phyloP scores from a whole-genome alignment of 2,888 invertebrate genomes.

The Drosophila dives region DNA sequence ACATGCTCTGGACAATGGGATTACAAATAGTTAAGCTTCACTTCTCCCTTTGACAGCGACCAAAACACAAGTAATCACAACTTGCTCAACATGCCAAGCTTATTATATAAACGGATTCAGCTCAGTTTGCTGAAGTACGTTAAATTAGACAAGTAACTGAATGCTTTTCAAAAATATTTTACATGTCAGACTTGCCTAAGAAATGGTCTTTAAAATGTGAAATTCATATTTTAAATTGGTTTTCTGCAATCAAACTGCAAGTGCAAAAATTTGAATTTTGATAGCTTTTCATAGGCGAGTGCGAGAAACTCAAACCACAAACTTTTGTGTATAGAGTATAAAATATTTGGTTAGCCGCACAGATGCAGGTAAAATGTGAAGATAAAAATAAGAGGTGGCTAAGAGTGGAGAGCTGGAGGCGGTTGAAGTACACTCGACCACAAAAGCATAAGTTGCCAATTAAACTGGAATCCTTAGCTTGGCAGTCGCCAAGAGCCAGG shows the following conservation, averaged over 20 bases:
- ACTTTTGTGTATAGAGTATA: constrained; percentile 10
- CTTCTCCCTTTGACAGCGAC: constrained; percentile 1
- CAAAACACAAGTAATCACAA: constrained; percentile 17
- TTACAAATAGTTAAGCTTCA: constrained; percentile 36
- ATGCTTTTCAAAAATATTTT: background rate
- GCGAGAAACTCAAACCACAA: background rate
- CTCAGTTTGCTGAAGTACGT: background rate
- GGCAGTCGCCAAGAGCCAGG: constrained; percentile 32
- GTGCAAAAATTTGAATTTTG: background rate
- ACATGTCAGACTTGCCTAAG: background rate
- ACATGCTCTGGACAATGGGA: constrained; percentile 53
- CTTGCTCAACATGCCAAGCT: background rate
- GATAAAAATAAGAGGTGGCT: constrained; percentile 16
- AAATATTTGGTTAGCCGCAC: constrained; percentile 21
- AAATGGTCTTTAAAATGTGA: background rate
- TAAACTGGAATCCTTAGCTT: constrained; percentile 77
- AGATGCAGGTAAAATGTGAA: constrained; percentile 23
- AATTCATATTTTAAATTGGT: background rate
- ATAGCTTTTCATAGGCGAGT: background rate
- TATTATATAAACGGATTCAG: background rate
- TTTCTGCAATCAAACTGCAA: background rate
- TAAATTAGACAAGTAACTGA: background rate
- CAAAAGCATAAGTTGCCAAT: constrained; percentile 82
- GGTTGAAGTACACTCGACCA: constrained; percentile 58
- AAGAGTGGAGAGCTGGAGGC: background rate